Conservation (phyloP, 2,888 invertebrate species). For the Limulus polyphemus region DNA sequence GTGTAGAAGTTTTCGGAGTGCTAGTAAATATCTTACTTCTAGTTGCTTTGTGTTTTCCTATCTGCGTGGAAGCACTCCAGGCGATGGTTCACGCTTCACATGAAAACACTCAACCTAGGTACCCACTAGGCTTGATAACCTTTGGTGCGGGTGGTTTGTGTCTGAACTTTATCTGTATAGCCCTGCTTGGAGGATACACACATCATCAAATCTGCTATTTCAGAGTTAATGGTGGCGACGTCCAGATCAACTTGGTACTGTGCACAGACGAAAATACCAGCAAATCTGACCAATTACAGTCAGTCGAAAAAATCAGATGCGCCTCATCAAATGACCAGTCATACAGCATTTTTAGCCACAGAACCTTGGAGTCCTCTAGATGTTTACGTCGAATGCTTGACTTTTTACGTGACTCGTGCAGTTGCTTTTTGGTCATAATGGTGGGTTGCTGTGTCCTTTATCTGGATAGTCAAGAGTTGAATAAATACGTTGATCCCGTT, state of each 20-base stretch:
- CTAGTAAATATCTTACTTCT: slow-evolving; percentile 51
- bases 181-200: slow-evolving; percentile 65
- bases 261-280: too few relatives aligned
- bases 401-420: slow-evolving; percentile 31
- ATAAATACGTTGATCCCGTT: slow-evolving; percentile 14
- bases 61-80: slow-evolving; percentile 67
- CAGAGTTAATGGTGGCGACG: slow-evolving; percentile 41
- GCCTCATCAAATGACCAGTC: too few relatives aligned
- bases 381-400: slow-evolving; percentile 3
- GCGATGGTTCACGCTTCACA: slow-evolving; percentile 29
- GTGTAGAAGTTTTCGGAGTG: slow-evolving; percentile 74
- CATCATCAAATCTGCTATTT: slow-evolving; percentile 57
- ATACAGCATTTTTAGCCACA: too few relatives aligned
- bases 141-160: slow-evolving; percentile 57
- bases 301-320: too few relatives aligned
- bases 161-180: slow-evolving; percentile 61
- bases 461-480: slow-evolving; percentile 44
- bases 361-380: too few relatives aligned
- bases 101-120: slow-evolving; percentile 49
- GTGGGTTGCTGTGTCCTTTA: slow-evolving; percentile 49
- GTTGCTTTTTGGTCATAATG: slow-evolving; percentile 59
- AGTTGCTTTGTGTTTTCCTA: slow-evolving; percentile 66
- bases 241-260: slow-evolving; percentile 20
- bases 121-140: slow-evolving; percentile 58
- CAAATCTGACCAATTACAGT: too few relatives aligned